phyloP scores from a whole-genome alignment of 2,113 vertebrate genomes.

The Chaenogobius annularis region DNA sequence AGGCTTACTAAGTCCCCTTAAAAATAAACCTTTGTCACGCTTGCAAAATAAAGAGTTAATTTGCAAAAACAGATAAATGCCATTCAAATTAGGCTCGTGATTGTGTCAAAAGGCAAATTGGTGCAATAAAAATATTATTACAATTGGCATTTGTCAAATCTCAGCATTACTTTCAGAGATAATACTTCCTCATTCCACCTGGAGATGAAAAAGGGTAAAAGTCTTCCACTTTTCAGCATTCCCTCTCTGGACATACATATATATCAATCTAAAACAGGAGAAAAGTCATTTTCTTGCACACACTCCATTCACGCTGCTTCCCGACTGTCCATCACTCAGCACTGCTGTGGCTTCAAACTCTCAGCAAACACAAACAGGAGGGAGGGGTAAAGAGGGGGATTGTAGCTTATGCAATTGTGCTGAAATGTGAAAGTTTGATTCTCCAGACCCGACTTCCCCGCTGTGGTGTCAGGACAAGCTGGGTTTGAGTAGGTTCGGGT shows the following conservation, averaged over 20 bases:
- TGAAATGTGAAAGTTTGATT: background rate
- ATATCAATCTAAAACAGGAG: background rate
- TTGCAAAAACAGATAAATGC: no score
- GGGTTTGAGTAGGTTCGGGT: no score
- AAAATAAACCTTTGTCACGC: no score
- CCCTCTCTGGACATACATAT: background rate
- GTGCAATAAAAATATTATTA: no score
- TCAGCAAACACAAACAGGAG: background rate
- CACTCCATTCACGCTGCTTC: background rate
- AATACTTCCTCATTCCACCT: background rate
- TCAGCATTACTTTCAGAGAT: no score
- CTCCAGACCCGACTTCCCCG: background rate
- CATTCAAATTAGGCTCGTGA: no score
- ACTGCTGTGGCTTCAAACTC: background rate
- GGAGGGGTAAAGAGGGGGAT: background rate
- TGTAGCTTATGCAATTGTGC: background rate
- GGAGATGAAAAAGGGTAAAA: background rate
- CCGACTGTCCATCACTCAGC: background rate
- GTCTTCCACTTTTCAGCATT: background rate
- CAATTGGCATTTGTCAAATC: no score
- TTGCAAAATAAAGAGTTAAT: no score
- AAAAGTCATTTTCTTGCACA: background rate
- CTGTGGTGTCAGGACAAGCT: no score
- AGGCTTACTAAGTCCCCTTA: no score
- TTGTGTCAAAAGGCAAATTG: no score